Base-by-base conservation (phyloP, 2,888 invertebrate species). In the Tachina lurida region DNA sequence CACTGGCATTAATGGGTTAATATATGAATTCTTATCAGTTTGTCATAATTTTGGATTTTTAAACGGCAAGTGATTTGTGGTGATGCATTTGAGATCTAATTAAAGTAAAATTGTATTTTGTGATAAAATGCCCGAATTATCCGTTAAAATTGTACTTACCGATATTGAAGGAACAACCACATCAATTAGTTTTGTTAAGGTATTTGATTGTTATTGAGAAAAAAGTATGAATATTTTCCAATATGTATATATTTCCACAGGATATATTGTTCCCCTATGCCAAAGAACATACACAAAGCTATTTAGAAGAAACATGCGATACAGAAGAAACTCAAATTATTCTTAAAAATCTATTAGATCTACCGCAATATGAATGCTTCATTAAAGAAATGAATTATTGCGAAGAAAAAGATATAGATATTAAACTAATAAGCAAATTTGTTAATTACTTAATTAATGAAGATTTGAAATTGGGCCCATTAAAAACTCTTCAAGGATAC, bases 401-500 rank as follows among this genome's bases (percentile, higher is more conserved):
- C 17, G n/a, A 10, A 19, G 10, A 39, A 0, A 45, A 45, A 52
- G 47, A 60, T 60, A 12, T 62, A 73, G 15, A 82, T 43, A 8
- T 74, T 22, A 7, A 17, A 22, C 1, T 15, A 9, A 62, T 63
- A n/a, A 92, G 94, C 43, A 94, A 94, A 84, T 96, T 95, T 92
- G 95, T 98, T 15, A 94, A 95, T 88, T 96, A 96, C 95, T 96
- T 97, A 92, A 98, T 98, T 94, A 95, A 96, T 65, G 93, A 93
- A 41, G 97, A 98, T 92, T 95, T 96, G 84, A 97, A 98, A 92
- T 95, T 95, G 49, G 95, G 95, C 8, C 95, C 96, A 8, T 93
- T 99, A 85, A 98, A 98, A 92, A 94, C 95, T 70, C 93, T 99
- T n/a, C 98, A 98, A 92, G 98, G 98, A 0, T 94, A 97, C 86